Base-by-base conservation (phyloP, 2,888 invertebrate species). In the Amitus sp. region DNA sequence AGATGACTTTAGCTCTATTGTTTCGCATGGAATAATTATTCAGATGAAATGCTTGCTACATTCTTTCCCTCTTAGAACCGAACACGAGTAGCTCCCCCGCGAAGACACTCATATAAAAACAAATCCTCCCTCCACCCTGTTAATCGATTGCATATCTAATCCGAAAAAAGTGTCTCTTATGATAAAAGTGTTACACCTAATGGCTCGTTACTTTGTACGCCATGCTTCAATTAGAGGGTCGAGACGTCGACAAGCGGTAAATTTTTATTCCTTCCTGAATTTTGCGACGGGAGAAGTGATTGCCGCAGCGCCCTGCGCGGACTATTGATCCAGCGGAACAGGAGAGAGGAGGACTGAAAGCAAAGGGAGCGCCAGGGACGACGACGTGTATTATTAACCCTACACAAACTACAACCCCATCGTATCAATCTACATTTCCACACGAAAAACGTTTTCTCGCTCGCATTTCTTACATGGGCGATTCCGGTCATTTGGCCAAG, bases 311-410 rank as follows among this genome's bases (percentile, higher is more conserved):
- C 68, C 54, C 55, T 60, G 55, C 60, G 61, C 62, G 62, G 68
- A 67, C 63, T 70, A 79, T 80, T 78, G 79, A 79, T 79, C 78
- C 75, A 61, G 58, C 57, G 63, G 46, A 50, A 49, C 46, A 66
- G 59, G 56, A 20, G 23, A 15, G 37, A 46, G 34, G 42, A 13
- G 34, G 10, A 6, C 23, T 42, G 45, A 23, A 33, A 34, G 53
- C 45, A 46, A 60, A 57, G 57, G 57, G 67, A 55, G 66, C 56
- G 57, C 65, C 61, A 69, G 67, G 69, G 66, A 65, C 67, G 69
- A 64, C 61, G 64, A 55, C 62, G 63, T 64, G 66, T 69, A 71
- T 74, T 75, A 75, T 75, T 73, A 76, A 73, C 70, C 69, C 70
- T 62, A 60, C 64, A 69, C 66, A 58, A 68, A 68, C 60, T 59